Evolutionary conservation across 2,797 vertebrate species (phyloP).

Genomic region (Hylomyscus alleni): DNA sequence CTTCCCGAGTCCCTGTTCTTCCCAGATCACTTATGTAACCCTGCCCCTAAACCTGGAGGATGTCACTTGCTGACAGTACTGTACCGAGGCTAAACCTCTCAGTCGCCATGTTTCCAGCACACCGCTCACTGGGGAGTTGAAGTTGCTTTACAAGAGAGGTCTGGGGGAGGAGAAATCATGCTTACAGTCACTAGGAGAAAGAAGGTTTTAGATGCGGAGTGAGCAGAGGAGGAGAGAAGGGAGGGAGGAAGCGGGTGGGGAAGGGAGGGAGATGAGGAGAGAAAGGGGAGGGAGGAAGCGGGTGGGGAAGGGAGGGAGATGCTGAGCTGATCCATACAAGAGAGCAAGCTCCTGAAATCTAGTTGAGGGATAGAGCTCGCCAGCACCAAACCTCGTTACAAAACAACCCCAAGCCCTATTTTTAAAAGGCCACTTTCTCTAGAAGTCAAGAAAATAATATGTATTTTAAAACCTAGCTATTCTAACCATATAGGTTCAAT

Average conservation of each 20-base stretch:
- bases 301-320: too few relatives aligned
- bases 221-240: too few relatives aligned
- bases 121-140: accelerated
- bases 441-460: not conserved
- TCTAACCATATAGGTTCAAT: not conserved
- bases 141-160: not conserved
- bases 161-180: not conserved
- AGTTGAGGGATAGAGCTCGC: not conserved
- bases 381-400: not conserved
- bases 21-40: not conserved
- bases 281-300: too few relatives aligned
- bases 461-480: not conserved
- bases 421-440: not conserved
- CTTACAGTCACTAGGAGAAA: not conserved
- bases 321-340: not conserved
- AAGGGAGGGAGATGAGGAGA: too few relatives aligned
- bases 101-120: not conserved
- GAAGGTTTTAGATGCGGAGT: not conserved
- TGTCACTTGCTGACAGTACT: not conserved
- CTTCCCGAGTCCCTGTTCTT: not conserved
- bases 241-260: too few relatives aligned
- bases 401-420: not conserved
- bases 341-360: not conserved
- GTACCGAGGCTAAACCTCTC: not conserved
- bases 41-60: not conserved